Evolutionary conservation across 2,113 vertebrate species (phyloP).

Genomic region (Hystrix brachyura): DNA sequence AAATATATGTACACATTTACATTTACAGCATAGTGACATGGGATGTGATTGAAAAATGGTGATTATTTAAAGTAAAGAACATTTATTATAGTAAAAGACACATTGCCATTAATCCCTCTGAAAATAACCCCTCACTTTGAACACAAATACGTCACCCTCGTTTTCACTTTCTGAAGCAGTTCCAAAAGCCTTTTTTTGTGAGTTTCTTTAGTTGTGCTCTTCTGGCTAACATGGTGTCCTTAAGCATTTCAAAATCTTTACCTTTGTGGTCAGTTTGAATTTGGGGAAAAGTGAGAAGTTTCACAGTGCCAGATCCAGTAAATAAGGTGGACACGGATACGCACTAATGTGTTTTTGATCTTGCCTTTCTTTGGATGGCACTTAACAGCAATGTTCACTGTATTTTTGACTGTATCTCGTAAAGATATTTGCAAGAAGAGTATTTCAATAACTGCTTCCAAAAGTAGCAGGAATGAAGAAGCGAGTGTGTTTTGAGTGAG

Average conservation of each 20-base stretch:
- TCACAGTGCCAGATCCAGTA: background rate
- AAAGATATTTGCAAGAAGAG: background rate
- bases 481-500: background rate
- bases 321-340: background rate
- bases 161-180: background rate
- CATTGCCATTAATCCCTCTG: background rate
- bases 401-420: background rate
- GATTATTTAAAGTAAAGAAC: background rate
- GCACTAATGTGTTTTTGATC: background rate
- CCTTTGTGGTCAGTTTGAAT: background rate
- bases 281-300: background rate
- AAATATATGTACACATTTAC: background rate
- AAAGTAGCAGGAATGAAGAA: background rate
- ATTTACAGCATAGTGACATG: background rate
- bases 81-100: background rate
- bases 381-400: background rate
- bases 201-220: background rate
- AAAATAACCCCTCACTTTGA: background rate
- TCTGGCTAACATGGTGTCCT: background rate
- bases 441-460: background rate
- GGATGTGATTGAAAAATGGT: background rate
- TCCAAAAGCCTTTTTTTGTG: background rate
- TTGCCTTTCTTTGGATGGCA: background rate
- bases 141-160: background rate
- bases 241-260: background rate